Evolutionary conservation across 2,113 vertebrate species (phyloP).

Genomic region (Bungarus multicinctus): DNA sequence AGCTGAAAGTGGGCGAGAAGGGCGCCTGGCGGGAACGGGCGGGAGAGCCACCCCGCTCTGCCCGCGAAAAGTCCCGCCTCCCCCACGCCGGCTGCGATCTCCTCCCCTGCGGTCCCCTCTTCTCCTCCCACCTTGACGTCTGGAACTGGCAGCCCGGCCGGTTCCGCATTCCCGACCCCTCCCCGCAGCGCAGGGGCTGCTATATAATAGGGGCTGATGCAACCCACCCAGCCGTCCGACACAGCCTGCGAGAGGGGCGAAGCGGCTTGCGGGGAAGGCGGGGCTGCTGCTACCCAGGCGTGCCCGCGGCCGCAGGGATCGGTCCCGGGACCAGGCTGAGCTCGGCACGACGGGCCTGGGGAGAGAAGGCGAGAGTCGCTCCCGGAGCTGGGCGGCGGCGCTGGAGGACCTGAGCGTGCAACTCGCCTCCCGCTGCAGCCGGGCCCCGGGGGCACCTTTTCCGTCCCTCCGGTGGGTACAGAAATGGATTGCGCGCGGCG

Average conservation of each 20-base stretch:
- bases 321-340: constrained; percentile 50
- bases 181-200: constrained; percentile 85
- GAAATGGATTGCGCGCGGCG: background rate
- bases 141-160: constrained; percentile 80
- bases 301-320: constrained; percentile 54
- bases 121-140: constrained; percentile 82
- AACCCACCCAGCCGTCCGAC: constrained; percentile 76
- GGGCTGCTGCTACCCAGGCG: constrained; percentile 43
- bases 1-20: background rate
- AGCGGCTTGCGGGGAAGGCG: constrained; percentile 35
- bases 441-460: constrained; percentile 53
- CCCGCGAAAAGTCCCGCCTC: constrained; percentile 62
- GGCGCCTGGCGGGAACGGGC: background rate
- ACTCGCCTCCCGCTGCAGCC: constrained; percentile 39
- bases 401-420: constrained; percentile 46
- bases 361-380: constrained; percentile 43
- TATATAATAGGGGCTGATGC: constrained; percentile 90
- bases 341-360: constrained; percentile 49
- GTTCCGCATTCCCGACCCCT: constrained; percentile 98
- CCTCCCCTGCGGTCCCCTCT: constrained; percentile 61
- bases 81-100: constrained; percentile 59
- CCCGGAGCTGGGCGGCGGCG: constrained; percentile 40
- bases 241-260: constrained; percentile 68
- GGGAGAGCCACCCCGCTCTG: background rate
- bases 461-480: constrained; percentile 65